These are phyloP conservation scores for Caenorhabditis sp. DNA, from an alignment of 2,888 invertebrate species.

Conservation along the genomic window DNA sequence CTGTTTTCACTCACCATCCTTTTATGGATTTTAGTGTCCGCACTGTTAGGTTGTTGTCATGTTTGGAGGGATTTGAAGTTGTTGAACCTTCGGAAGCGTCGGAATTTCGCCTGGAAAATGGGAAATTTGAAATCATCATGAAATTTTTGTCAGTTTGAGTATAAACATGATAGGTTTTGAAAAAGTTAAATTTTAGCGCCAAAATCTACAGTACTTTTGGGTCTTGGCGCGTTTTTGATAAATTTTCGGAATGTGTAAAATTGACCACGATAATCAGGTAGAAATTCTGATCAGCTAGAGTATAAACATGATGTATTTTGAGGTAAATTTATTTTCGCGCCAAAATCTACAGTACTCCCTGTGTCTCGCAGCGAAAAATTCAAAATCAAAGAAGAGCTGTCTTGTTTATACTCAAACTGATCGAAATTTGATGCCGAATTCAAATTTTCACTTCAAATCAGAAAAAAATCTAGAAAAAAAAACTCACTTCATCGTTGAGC, in stretches of 20 bases:
- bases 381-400: too few relatives aligned
- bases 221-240: neutral
- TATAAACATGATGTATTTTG: neutral
- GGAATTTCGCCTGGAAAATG: neutral
- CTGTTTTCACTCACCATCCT: slow-evolving; percentile 14
- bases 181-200: neutral
- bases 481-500: too few relatives aligned
- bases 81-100: slow-evolving; percentile 11
- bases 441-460: too few relatives aligned
- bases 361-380: too few relatives aligned
- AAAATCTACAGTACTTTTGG: neutral
- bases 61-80: neutral
- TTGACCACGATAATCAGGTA: neutral
- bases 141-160: too few relatives aligned
- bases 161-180: too few relatives aligned
- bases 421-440: too few relatives aligned
- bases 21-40: slow-evolving; percentile 11
- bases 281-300: too few relatives aligned
- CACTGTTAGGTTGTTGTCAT: slow-evolving; percentile 11
- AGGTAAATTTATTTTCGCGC: neutral
- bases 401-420: too few relatives aligned
- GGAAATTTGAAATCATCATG: neutral
- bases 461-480: too few relatives aligned
- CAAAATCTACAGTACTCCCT: neutral
- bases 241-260: neutral